phyloP scores from a whole-genome alignment of 2,888 invertebrate species.

The Auanema freiburgensis region DNA sequence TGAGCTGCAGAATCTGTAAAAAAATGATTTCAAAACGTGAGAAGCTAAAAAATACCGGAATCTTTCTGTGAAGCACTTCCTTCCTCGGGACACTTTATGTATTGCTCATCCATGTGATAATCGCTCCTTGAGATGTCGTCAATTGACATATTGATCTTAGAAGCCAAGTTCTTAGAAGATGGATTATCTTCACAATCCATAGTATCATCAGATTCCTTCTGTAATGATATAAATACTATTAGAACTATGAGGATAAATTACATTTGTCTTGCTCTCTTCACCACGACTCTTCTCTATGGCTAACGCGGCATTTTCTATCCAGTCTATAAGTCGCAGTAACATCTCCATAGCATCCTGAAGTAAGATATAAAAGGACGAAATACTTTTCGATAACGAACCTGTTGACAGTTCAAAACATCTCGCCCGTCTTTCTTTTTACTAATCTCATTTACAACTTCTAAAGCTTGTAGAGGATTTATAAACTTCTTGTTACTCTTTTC shows the following conservation, averaged over 20 bases:
- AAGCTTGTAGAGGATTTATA: conserved; percentile 15
- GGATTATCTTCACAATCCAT: background rate
- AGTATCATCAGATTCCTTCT: background rate
- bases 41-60: too few species aligned
- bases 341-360: conserved; percentile 31
- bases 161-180: background rate
- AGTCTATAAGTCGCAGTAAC: conserved; percentile 21
- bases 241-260: too few species aligned
- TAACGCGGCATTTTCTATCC: conserved; percentile 19
- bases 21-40: too few species aligned
- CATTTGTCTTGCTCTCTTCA: too few species aligned
- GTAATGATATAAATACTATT: too few species aligned
- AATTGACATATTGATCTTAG: too few species aligned
- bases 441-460: background rate
- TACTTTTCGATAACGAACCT: conserved; percentile 10
- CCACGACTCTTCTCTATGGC: background rate
- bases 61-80: too few species aligned
- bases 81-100: too few species aligned
- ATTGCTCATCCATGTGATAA: too few species aligned
- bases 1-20: too few species aligned
- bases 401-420: conserved; percentile 23
- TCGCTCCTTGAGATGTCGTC: too few species aligned
- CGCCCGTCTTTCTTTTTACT: background rate
- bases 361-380: background rate
- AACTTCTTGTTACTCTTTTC: conserved; percentile 19